phyloP scores from a whole-genome alignment of 2,888 invertebrate species.

The Nomada fucata region DNA sequence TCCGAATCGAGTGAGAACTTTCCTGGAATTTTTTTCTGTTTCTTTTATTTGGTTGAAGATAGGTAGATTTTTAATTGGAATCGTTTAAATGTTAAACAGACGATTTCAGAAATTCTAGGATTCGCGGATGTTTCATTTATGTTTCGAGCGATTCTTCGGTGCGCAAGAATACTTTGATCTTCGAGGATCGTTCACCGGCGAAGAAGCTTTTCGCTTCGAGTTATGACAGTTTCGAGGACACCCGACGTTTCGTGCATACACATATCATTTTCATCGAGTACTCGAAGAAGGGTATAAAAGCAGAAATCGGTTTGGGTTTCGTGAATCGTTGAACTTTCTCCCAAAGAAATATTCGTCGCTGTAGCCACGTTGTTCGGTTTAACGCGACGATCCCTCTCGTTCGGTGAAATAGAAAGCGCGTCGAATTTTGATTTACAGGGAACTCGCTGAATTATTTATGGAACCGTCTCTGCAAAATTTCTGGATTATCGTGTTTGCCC shows the following conservation, averaged over 20 bases:
- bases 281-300: not conserved
- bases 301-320: not conserved
- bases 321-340: conserved; percentile 34
- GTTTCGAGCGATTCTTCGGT: too few species aligned
- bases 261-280: too few species aligned
- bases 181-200: too few species aligned
- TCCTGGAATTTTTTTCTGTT: too few species aligned
- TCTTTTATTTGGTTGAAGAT: too few species aligned
- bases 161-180: too few species aligned
- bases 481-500: not conserved
- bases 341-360: conserved; percentile 19
- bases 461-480: not conserved
- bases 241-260: not conserved
- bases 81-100: too few species aligned
- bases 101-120: too few species aligned
- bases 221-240: not conserved
- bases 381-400: conserved; percentile 19
- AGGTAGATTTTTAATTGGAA: too few species aligned
- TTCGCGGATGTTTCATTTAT: too few species aligned
- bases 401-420: conserved; percentile 46
- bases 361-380: conserved; percentile 2
- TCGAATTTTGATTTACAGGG: conserved; percentile 50
- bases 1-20: too few species aligned
- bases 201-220: not conserved
- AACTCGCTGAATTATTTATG: conserved; percentile 37